phyloP scores from a whole-genome alignment of 2,113 vertebrate species.

The Trochalopteron elliotii region DNA sequence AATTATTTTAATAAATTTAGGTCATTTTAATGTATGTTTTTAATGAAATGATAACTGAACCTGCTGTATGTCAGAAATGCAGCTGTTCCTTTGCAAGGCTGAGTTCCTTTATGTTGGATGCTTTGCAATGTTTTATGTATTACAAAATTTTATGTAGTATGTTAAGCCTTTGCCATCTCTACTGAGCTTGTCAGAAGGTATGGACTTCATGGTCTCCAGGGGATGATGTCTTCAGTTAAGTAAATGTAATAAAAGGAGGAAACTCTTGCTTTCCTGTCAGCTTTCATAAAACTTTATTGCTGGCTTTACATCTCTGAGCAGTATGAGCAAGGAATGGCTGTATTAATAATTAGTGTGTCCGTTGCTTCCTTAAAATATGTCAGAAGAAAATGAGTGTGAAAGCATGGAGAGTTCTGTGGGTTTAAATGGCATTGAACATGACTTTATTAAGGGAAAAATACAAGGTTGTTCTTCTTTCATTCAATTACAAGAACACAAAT shows the following conservation, averaged over 20 bases:
- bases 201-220: background rate
- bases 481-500: background rate
- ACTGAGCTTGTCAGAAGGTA: background rate
- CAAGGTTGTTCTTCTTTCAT: background rate
- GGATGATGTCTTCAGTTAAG: background rate
- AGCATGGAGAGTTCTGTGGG: background rate
- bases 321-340: background rate
- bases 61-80: background rate
- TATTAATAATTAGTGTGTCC: background rate
- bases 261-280: background rate
- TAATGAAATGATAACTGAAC: background rate
- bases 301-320: background rate
- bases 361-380: background rate
- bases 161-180: background rate
- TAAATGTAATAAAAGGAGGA: background rate
- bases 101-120: background rate
- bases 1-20: background rate
- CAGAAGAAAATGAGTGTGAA: background rate
- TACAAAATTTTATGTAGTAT: background rate
- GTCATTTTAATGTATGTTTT: background rate
- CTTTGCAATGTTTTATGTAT: background rate
- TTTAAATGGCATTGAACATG: background rate
- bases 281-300: conserved; percentile 1
- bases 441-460: background rate
- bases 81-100: background rate